phyloP scores from a whole-genome alignment of 2,888 invertebrate genomes.

The Rotaria socialis region DNA sequence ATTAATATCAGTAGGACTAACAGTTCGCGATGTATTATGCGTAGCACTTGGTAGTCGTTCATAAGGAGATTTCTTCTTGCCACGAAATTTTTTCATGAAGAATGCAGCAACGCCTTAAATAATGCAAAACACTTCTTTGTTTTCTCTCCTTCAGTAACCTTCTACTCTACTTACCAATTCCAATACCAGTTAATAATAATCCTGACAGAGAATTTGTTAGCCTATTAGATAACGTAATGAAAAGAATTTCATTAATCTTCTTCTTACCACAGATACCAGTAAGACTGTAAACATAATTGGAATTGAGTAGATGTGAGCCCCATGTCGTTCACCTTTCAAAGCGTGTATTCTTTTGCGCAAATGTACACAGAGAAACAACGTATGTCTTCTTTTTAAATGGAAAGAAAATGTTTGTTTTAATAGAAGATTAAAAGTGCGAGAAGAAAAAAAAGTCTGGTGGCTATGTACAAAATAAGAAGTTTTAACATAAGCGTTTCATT shows the following conservation, averaged over 20 bases:
- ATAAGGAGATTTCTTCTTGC: not conserved
- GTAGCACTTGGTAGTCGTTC: not conserved
- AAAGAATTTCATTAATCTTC: not conserved
- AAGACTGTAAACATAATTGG: not conserved
- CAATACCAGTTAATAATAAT: not conserved
- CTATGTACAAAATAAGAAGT: not conserved
- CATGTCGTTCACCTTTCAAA: not conserved
- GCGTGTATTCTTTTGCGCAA: not conserved
- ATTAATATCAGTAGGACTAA: not conserved
- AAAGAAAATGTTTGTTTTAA: not conserved
- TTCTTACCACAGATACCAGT: conserved; percentile 24
- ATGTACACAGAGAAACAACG: not conserved
- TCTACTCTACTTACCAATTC: not conserved
- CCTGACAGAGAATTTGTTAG: not conserved
- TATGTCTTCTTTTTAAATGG: not conserved
- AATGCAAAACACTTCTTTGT: not conserved
- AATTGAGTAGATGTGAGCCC: not conserved
- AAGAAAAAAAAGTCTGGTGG: not conserved
- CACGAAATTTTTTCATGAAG: not conserved
- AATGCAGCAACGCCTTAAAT: conserved; percentile 11
- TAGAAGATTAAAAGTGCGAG: not conserved
- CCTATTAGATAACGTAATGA: not conserved
- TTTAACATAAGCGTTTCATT: not conserved
- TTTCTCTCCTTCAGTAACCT: not conserved
- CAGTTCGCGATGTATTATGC: not conserved